These are phyloP conservation scores for Pristionchus maxplancki DNA, from an alignment of 2,888 invertebrate genomes.

Conservation along the genomic window DNA sequence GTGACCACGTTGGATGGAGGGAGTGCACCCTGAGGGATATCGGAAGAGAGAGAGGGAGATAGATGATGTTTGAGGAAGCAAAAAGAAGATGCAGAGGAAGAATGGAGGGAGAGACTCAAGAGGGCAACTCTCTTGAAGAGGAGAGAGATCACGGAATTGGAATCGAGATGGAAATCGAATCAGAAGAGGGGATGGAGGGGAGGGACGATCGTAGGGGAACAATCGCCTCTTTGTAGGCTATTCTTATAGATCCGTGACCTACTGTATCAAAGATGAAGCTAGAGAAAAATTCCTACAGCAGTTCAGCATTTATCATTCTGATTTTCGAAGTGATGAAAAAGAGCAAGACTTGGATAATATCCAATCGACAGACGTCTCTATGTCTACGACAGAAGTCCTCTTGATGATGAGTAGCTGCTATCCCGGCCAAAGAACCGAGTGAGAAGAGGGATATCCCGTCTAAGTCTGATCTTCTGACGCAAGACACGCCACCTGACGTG, in stretches of 20 bases:
- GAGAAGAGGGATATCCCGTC: neutral
- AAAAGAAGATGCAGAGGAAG: conserved; percentile 24
- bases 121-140: conserved; percentile 14
- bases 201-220: neutral
- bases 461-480: neutral
- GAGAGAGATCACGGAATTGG: conserved; percentile 33
- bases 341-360: too few species aligned
- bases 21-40: conserved; percentile 37
- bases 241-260: too few species aligned
- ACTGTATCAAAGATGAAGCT: too few species aligned
- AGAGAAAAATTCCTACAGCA: too few species aligned
- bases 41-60: neutral
- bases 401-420: too few species aligned
- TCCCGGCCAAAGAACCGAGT: too few species aligned
- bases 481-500: conserved; percentile 1
- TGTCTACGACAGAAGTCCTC: too few species aligned
- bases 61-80: conserved; percentile 26
- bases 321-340: too few species aligned
- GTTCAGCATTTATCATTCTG: too few species aligned
- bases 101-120: conserved; percentile 20
- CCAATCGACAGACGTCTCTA: too few species aligned
- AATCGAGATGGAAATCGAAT: neutral
- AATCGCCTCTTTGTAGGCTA: too few species aligned
- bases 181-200: neutral
- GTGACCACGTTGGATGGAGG: neutral